These are phyloP conservation scores for Ellobius talpinus DNA, from an alignment of 2,113 vertebrate genomes.

Conservation along the genomic window DNA sequence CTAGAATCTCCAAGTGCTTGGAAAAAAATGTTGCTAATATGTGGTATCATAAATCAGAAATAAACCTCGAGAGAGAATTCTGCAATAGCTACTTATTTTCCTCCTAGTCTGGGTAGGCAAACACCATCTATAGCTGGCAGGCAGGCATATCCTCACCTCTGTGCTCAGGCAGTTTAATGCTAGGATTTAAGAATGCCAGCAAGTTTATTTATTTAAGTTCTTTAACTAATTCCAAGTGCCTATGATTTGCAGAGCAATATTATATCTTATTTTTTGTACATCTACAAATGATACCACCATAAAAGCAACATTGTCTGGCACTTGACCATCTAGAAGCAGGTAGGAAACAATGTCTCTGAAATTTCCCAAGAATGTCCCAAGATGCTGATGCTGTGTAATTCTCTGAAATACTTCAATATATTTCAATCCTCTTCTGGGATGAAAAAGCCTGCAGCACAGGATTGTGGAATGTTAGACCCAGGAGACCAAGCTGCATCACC, in stretches of 20 bases:
- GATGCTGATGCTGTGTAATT: background rate
- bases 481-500: background rate
- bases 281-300: background rate
- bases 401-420: background rate
- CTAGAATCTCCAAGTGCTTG: background rate
- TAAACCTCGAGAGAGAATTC: background rate
- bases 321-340: background rate
- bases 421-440: background rate
- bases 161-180: background rate
- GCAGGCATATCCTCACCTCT: background rate
- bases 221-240: background rate
- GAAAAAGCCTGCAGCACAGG: background rate
- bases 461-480: background rate
- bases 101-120: background rate
- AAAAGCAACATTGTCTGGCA: background rate
- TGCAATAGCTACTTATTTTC: background rate
- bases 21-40: background rate
- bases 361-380: background rate
- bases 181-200: background rate
- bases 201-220: background rate
- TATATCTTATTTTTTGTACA: background rate
- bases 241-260: background rate
- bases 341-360: slow-evolving; percentile 6
- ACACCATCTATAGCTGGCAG: background rate
- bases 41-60: background rate